Evolutionary conservation across 23 tunicate species (phyloP).

Genomic region (Botrylloides violaceus): DNA sequence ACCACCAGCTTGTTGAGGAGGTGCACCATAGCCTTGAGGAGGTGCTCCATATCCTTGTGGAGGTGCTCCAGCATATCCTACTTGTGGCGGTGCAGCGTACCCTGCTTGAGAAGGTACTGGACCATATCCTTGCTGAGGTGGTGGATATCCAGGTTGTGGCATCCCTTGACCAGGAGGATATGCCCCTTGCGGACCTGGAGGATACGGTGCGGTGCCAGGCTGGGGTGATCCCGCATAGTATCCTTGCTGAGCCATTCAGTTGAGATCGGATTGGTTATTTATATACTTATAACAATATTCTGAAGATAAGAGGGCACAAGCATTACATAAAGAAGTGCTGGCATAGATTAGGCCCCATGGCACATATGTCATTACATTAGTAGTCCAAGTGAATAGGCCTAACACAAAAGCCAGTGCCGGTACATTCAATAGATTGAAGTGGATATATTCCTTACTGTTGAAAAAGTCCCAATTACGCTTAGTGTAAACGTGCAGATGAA

Average conservation of each 20-base stretch:
- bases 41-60: slow-evolving; percentile 61
- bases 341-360: no score
- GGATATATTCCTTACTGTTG: no score
- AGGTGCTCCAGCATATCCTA: slow-evolving; percentile 33
- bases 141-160: slow-evolving; percentile 19
- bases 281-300: no score
- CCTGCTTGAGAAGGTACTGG: slow-evolving; percentile 40
- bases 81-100: slow-evolving; percentile 10
- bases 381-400: no score
- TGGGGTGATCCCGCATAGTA: slow-evolving; percentile 1
- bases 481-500: no score
- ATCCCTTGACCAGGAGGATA: slow-evolving; percentile 1
- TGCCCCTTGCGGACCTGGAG: slow-evolving; percentile 15
- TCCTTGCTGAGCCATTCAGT: slow-evolving; percentile 34
- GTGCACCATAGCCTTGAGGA: slow-evolving; percentile 20
- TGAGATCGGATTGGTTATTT: no score
- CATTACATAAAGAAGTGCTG: no score
- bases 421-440: no score
- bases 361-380: no score
- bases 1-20: slow-evolving; percentile 28
- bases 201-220: background rate
- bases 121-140: slow-evolving; percentile 37
- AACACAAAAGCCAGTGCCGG: no score
- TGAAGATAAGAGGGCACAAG: no score
- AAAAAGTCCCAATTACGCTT: no score